A percentile compares a stretch with the other conserved stretches of the same genome.
phyloP scores from a whole-genome alignment of 2,797 vertebrate species.

The Zenarchopterus dispar region DNA sequence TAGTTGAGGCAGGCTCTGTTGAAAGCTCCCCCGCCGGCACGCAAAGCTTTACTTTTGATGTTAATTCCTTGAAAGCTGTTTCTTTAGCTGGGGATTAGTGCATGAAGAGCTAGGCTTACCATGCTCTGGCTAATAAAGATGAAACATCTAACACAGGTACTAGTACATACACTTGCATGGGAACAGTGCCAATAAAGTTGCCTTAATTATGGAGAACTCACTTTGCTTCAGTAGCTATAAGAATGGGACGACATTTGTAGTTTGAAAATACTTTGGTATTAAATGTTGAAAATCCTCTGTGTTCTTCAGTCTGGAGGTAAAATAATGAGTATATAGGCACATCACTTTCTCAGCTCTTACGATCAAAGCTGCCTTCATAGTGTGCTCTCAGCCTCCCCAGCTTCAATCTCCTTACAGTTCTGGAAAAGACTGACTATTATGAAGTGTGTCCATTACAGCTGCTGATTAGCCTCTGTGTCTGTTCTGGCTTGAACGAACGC shows the following conservation, averaged over 20 bases:
- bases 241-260: constrained; percentile 74
- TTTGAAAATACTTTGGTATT: constrained; percentile 69
- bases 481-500: constrained; percentile 73
- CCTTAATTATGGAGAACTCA: constrained; percentile 82
- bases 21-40: constrained; percentile 84
- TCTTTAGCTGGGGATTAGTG: constrained; percentile 88
- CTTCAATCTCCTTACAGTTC: constrained; percentile 52
- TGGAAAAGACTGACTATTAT: constrained; percentile 81
- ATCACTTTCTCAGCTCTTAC: constrained; percentile 53
- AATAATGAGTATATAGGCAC: constrained; percentile 72
- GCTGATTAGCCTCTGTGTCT: constrained; percentile 81
- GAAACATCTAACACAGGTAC: constrained; percentile 87
- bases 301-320: constrained; percentile 63
- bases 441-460: constrained; percentile 85
- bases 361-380: constrained; percentile 65
- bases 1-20: constrained; percentile 82
- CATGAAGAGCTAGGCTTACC: constrained; percentile 85
- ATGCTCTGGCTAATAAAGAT: constrained; percentile 87
- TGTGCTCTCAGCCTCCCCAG: constrained; percentile 47
- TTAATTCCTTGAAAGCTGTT: constrained; percentile 90
- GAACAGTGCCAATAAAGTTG: constrained; percentile 77
- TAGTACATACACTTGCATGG: constrained; percentile 74
- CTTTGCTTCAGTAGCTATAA: constrained; percentile 74
- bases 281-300: constrained; percentile 71
- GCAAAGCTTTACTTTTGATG: constrained; percentile 88